Evolutionary conservation across 2,797 vertebrate genomes (phyloP).

Genomic region (Remorina albescens): DNA sequence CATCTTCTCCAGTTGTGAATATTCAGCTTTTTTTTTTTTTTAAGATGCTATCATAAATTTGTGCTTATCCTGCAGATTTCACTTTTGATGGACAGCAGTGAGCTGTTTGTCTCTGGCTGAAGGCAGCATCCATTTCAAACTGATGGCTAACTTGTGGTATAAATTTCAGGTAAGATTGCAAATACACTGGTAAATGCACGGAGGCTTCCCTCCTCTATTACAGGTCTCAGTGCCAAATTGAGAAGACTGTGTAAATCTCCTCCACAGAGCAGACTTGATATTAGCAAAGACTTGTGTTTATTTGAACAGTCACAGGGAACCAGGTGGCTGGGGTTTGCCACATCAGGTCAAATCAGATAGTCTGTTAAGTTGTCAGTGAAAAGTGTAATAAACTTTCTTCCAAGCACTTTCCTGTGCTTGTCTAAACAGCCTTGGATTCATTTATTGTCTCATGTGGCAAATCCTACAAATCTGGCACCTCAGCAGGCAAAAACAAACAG

Average conservation of each 20-base stretch:
- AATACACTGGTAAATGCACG: not conserved
- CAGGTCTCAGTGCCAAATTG: slow-evolving; percentile 21
- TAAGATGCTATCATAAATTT: not conserved
- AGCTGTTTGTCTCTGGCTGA: slow-evolving; percentile 3
- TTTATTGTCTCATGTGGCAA: slow-evolving; percentile 49
- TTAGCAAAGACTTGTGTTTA: slow-evolving; percentile 47
- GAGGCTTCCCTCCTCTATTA: slow-evolving; percentile 23
- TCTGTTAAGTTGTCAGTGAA: slow-evolving; percentile 56
- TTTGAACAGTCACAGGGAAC: slow-evolving; percentile 42
- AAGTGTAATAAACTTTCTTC: slow-evolving; percentile 57
- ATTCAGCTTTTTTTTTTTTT: not conserved
- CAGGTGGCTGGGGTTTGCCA: slow-evolving; percentile 62
- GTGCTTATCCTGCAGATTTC: not conserved
- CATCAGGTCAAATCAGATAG: slow-evolving; percentile 48
- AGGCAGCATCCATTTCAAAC: not conserved
- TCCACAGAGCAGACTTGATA: slow-evolving; percentile 35
- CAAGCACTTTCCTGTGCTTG: slow-evolving; percentile 54
- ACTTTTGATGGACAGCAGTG: not conserved
- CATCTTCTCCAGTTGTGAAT: not conserved
- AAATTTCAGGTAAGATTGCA: slow-evolving; percentile 3
- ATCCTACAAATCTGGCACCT: slow-evolving; percentile 59
- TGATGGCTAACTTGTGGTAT: not conserved
- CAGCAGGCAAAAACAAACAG: slow-evolving; percentile 63
- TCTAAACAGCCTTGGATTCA: slow-evolving; percentile 50
- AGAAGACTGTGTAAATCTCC: slow-evolving; percentile 32